Evolutionary conservation across 2,888 invertebrate genomes (phyloP).

Genomic region (Euclidia mi): DNA sequence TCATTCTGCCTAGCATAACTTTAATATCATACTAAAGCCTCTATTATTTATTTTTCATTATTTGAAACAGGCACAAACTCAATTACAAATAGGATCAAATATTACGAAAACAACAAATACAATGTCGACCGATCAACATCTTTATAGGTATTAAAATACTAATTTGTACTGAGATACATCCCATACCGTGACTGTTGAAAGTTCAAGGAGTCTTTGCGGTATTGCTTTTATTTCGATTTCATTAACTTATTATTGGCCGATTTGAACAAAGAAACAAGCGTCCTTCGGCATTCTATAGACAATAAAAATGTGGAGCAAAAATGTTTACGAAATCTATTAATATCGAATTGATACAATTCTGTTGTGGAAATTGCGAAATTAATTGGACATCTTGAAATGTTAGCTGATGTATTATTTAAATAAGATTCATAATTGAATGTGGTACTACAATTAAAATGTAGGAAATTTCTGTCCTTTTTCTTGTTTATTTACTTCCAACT

Average conservation of each 20-base stretch:
- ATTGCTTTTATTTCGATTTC: constrained; percentile 69
- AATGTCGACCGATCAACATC: constrained; percentile 17
- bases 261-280: constrained; percentile 46
- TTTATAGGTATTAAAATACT: constrained; percentile 49
- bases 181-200: constrained; percentile 71
- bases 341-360: constrained; percentile 1
- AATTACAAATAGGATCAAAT: not conserved
- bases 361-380: constrained; percentile 7
- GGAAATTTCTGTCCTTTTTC: too few relatives aligned
- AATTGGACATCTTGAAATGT: constrained; percentile 9
- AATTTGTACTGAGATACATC: constrained; percentile 61
- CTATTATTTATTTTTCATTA: not conserved
- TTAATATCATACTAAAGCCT: not conserved
- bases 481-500: too few relatives aligned
- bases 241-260: constrained; percentile 55
- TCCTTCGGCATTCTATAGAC: constrained; percentile 32
- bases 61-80: not conserved
- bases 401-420: not conserved
- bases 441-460: not conserved
- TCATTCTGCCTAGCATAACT: too few relatives aligned
- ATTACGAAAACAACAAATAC: not conserved
- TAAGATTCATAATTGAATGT: not conserved
- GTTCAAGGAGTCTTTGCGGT: constrained; percentile 74
- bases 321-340: constrained; percentile 18
- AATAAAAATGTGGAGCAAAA: constrained; percentile 29